Evolutionary conservation across 2,888 invertebrate species (phyloP).

Genomic region (Callinectes sapidus): DNA sequence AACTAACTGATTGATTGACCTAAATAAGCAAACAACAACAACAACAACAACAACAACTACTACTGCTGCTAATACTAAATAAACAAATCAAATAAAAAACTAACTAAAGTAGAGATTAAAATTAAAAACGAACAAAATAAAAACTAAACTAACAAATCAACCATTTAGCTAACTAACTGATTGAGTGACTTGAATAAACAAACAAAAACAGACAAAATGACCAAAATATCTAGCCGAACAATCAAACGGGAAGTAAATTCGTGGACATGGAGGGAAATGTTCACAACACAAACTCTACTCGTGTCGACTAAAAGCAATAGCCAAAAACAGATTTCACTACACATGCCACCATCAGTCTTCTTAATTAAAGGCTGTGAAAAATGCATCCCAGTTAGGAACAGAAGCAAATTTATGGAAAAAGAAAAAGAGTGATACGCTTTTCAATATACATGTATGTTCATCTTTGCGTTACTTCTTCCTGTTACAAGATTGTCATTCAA

Average conservation of each 20-base stretch:
- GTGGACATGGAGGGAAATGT: neutral
- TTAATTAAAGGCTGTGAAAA: neutral
- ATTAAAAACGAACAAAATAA: neutral
- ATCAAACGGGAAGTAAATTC: neutral
- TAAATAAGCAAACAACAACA: neutral
- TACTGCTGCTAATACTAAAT: no score
- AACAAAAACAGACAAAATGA: neutral
- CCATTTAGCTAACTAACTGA: neutral
- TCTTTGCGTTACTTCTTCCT: neutral
- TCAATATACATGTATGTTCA: neutral
- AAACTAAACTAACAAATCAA: neutral
- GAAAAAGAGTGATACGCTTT: neutral
- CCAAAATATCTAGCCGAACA: no score
- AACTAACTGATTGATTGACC: neutral
- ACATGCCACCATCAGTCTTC: neutral
- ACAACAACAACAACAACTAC: no score
- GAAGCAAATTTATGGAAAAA: neutral
- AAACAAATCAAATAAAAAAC: neutral
- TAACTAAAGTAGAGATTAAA: neutral
- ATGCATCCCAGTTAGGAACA: neutral
- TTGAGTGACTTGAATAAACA: neutral
- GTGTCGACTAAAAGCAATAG: neutral
- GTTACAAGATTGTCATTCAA: neutral
- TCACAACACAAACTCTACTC: neutral
- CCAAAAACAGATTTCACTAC: neutral